Conservation (phyloP, 1,140 invertebrate species). For the Orussus abietinus region DNA sequence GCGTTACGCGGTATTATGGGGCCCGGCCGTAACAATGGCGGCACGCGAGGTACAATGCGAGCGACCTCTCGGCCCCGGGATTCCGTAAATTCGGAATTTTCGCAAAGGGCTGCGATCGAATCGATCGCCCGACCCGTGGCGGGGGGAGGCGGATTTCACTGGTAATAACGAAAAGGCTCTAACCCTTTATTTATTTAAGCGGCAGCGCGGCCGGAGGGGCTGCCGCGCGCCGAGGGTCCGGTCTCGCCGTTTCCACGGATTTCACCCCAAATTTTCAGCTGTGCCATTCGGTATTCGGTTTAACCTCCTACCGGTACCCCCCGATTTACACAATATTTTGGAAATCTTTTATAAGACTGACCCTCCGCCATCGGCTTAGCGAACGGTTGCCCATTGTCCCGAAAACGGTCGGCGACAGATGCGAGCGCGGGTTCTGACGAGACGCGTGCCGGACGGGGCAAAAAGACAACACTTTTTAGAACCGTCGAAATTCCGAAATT, state of each 20-base stretch:
- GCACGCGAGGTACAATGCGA: too few species aligned
- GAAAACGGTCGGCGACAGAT: constrained; percentile 44
- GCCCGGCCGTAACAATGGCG: too few species aligned
- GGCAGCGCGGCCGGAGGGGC: too few species aligned
- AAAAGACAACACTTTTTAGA: constrained; percentile 33
- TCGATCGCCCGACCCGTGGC: too few species aligned
- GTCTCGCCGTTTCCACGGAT: constrained; percentile 42
- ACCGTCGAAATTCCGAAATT: constrained; percentile 44
- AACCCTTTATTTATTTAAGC: constrained; percentile 55
- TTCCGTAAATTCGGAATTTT: too few species aligned
- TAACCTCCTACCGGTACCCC: constrained; percentile 12
- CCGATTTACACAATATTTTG: constrained; percentile 57
- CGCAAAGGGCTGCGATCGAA: too few species aligned
- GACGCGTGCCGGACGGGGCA: not conserved
- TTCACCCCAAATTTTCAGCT: constrained; percentile 53
- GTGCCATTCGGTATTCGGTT: constrained; percentile 20
- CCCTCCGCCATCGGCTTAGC: constrained; percentile 31
- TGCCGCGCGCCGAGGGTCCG: too few species aligned
- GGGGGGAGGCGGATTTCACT: too few species aligned
- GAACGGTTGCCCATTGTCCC: constrained; percentile 34
- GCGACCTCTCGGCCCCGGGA: too few species aligned
- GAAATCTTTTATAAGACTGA: constrained; percentile 51
- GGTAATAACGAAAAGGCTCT: too few species aligned
- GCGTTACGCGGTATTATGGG: too few species aligned
- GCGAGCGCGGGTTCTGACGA: constrained; percentile 21